A percentile compares a stretch with the other conserved stretches of the same genome.
Conservation (phyloP, 1,140 invertebrate species). For the Cataglyphis hispanica region DNA sequence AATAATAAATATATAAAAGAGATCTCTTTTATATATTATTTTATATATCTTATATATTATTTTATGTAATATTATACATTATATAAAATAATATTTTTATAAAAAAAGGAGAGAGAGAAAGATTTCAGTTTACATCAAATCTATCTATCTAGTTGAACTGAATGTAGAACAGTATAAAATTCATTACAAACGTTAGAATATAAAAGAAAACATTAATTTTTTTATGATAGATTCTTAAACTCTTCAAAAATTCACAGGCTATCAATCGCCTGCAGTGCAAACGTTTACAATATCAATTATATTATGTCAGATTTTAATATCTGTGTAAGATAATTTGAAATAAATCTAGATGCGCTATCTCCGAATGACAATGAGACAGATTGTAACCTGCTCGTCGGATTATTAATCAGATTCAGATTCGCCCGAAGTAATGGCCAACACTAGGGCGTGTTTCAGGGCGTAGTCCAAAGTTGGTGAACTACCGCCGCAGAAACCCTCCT, state of each 20-base stretch:
- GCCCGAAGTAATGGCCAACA: constrained; percentile 52
- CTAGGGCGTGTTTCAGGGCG: constrained; percentile 23
- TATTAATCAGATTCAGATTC: constrained; percentile 62
- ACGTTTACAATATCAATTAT: not conserved
- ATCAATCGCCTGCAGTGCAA: not conserved
- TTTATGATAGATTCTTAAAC: not conserved
- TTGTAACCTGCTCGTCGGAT: constrained; percentile 39
- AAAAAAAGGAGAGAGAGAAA: not conserved
- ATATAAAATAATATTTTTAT: not conserved
- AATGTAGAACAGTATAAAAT: not conserved
- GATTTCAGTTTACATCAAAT: not conserved
- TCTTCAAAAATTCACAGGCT: not conserved
- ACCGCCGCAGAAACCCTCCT: constrained; percentile 63
- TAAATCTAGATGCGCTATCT: constrained; percentile 28
- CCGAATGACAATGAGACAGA: constrained; percentile 43
- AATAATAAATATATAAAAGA: not conserved
- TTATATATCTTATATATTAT: too few relatives aligned
- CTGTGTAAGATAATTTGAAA: constrained; percentile 14
- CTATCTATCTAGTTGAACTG: not conserved
- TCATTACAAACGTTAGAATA: not conserved
- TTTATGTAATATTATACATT: not conserved
- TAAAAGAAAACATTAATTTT: not conserved
- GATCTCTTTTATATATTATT: too few relatives aligned
- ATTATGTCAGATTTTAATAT: constrained; percentile 21
- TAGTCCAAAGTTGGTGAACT: constrained; percentile 68